Evolutionary conservation across 2,888 invertebrate species (phyloP).

Genomic region (Trachelus troglodyta): DNA sequence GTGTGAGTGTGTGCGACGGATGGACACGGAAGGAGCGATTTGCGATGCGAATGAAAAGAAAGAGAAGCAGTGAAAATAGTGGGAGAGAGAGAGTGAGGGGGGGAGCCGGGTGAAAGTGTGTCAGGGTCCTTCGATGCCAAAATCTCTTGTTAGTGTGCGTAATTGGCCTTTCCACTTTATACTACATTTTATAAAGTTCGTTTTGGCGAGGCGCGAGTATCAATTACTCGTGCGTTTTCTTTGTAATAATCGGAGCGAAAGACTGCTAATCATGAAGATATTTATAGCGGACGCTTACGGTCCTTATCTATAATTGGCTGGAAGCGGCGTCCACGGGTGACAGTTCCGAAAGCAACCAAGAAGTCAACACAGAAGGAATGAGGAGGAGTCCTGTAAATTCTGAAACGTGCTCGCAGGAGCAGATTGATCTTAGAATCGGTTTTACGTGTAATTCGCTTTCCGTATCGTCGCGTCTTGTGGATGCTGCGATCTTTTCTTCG

Average conservation of each 20-base stretch:
- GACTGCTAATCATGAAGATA: conserved; percentile 3
- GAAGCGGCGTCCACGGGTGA: too few species aligned
- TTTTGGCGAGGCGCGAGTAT: not conserved
- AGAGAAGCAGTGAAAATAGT: not conserved
- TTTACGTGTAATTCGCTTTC: too few species aligned
- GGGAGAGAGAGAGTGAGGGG: not conserved
- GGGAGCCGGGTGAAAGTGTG: not conserved
- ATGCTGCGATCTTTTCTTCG: too few species aligned
- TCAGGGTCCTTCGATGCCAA: conserved; percentile 7
- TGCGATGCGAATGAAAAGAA: not conserved
- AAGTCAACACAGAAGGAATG: too few species aligned
- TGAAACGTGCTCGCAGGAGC: too few species aligned
- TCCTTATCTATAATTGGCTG: conserved; percentile 1
- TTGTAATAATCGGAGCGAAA: conserved; percentile 3
- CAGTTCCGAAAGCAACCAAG: too few species aligned
- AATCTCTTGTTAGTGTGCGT: not conserved
- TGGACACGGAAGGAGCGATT: not conserved
- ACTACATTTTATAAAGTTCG: not conserved
- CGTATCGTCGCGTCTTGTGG: too few species aligned
- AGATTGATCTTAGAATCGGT: too few species aligned
- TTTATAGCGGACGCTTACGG: conserved; percentile 3
- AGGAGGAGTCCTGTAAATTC: too few species aligned
- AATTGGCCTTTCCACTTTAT: not conserved
- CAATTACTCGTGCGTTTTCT: not conserved
- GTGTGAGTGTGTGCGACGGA: not conserved